These are phyloP conservation scores for Rattus rattus DNA, from an alignment of 2,113 vertebrate genomes.

Conservation along the genomic window DNA sequence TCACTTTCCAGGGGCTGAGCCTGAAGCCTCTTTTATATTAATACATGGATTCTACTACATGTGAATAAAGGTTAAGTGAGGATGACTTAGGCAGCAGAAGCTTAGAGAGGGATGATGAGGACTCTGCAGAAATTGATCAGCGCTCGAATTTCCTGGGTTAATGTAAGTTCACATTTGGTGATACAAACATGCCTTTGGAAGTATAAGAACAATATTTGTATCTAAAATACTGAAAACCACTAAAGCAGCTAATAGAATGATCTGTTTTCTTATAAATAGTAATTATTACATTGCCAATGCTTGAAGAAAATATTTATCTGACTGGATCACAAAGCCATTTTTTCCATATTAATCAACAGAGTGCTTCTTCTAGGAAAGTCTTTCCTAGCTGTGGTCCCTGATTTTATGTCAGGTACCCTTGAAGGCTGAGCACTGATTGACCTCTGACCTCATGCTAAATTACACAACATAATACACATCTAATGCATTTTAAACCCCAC, in stretches of 20 bases:
- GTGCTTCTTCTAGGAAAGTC: not conserved
- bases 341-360: not conserved
- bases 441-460: not conserved
- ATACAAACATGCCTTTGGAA: not conserved
- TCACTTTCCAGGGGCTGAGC: not conserved
- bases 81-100: not conserved
- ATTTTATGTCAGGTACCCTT: too few species aligned
- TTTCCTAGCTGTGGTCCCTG: not conserved
- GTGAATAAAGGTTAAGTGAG: not conserved
- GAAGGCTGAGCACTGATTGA: not conserved
- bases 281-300: not conserved
- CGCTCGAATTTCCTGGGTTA: not conserved
- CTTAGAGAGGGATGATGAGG: not conserved
- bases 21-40: not conserved
- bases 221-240: slow-evolving; percentile 3
- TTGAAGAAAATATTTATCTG: slow-evolving; percentile 43
- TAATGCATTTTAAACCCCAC: not conserved
- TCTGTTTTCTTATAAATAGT: not conserved
- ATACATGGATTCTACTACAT: not conserved
- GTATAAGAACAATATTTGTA: not conserved
- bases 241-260: slow-evolving; percentile 9
- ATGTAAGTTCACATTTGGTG: slow-evolving; percentile 12
- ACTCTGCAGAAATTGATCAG: slow-evolving; percentile 13
- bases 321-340: not conserved
- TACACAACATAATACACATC: not conserved